Evolutionary conservation across 2,113 vertebrate genomes (phyloP).

Genomic region (Pica pica): DNA sequence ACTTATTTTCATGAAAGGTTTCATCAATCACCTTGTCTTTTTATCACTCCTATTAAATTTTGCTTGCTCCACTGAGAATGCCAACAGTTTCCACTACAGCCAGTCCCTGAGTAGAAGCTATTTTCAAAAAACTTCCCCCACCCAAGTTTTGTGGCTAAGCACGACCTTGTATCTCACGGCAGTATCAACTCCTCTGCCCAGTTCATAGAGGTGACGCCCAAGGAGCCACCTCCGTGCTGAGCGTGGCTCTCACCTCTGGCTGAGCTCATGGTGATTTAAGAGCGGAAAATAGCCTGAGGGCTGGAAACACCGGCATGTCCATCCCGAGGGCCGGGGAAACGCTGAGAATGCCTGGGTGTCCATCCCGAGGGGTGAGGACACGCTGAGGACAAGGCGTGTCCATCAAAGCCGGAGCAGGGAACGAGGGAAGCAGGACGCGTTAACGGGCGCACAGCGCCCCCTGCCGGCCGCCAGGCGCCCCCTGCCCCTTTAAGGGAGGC

Average conservation of each 20-base stretch:
- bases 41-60: constrained; percentile 38
- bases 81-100: constrained; percentile 23
- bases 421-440: rapidly evolving
- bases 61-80: background rate
- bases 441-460: background rate
- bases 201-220: background rate
- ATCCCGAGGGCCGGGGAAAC: background rate
- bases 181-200: background rate
- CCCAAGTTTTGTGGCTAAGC: background rate
- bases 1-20: background rate
- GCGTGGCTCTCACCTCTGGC: background rate
- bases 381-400: rapidly evolving
- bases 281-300: background rate
- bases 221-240: background rate
- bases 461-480: background rate
- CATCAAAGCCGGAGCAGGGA: background rate
- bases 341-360: background rate
- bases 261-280: background rate
- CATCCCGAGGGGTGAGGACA: background rate
- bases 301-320: background rate
- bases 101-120: background rate
- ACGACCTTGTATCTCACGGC: background rate
- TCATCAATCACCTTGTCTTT: constrained; percentile 36
- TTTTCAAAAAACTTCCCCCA: background rate
- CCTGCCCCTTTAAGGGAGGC: background rate